These are phyloP conservation scores for Volucella bombylans DNA, from an alignment of 2,888 invertebrate species.

Conservation along the genomic window DNA sequence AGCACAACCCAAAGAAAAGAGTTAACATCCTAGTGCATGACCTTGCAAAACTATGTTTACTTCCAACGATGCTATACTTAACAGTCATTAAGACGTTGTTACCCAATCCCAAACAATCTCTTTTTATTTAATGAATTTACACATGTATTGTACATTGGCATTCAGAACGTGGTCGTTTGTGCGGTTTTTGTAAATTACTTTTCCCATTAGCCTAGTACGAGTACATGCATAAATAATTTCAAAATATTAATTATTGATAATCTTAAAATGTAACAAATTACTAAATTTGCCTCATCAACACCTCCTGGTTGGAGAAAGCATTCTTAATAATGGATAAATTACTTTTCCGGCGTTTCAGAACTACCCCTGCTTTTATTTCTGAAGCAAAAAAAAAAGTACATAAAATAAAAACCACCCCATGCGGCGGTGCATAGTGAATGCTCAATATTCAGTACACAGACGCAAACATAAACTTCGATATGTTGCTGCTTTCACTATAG, in stretches of 20 bases:
- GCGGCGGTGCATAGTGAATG: conserved; percentile 22
- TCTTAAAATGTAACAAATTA: conserved; percentile 8
- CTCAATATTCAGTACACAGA: conserved; percentile 46
- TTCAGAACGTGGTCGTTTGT: too few species aligned
- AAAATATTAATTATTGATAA: conserved; percentile 6
- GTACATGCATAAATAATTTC: too few species aligned
- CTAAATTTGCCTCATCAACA: conserved; percentile 7
- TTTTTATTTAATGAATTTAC: too few species aligned
- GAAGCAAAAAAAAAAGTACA: background rate
- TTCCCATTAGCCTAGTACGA: too few species aligned
- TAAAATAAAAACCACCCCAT: conserved; percentile 28
- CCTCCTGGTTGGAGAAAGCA: background rate
- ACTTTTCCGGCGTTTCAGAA: background rate
- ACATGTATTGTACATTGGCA: too few species aligned
- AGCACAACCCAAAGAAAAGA: too few species aligned
- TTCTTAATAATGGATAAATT: conserved; percentile 12
- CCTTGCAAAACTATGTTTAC: too few species aligned
- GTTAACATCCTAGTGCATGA: too few species aligned
- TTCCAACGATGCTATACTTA: too few species aligned
- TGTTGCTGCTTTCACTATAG: conserved; percentile 15
- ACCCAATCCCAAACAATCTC: too few species aligned
- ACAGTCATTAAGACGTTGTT: too few species aligned
- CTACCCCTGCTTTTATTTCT: conserved; percentile 18
- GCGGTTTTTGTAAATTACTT: too few species aligned
- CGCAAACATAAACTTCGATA: conserved; percentile 55